Base-by-base conservation (phyloP, 2,113 vertebrate genomes). In the Myotis davidii region DNA sequence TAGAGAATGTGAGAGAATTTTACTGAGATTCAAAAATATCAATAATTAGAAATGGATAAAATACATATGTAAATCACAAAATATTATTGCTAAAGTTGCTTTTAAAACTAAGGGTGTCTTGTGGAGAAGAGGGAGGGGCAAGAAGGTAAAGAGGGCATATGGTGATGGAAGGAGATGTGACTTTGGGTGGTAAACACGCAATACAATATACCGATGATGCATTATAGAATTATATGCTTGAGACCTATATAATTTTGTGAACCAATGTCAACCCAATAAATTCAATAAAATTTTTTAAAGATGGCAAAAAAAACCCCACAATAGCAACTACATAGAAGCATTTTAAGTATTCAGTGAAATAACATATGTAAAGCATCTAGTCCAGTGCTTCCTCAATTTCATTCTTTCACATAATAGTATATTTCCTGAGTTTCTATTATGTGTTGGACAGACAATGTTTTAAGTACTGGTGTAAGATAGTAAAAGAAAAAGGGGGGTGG, bases 11-110 rank as follows among this genome's bases (percentile, higher is more conserved):
- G 48, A 87, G 42, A 56, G 3, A 11, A 78, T 78, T 94, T 84
- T 54, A 74, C 8, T 27, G 7, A 90, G 20, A 48, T 84, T 77
- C 13, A 70, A 79, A 92, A 52, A 39, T n/a, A 16, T 45, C 27
- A 65, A 83, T 16, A 70, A 82, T 52, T 59, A 42, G 9, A 85
- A 76, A 89, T 45, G 42, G 88, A 59, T 65, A 64, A 72, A 77
- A 82, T 61, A 9, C 42, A 37, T 21, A 72, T 52, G 34, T 21
- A 82, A 70, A 45, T 64, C 50, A 88, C 20, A 94, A 82, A 90
- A 82, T 32, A 73, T 10, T 81, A 52, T 74, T 45, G 54, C 48
- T 45, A 70, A 74, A 76, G 13, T 77, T 74, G 21, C 45, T 74
- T 93, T 93, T 48, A 69, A 85, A 76, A 59, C 12, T 52, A 23